Conservation (phyloP, 2,113 vertebrate species). For the Ranitomeya variabilis region DNA sequence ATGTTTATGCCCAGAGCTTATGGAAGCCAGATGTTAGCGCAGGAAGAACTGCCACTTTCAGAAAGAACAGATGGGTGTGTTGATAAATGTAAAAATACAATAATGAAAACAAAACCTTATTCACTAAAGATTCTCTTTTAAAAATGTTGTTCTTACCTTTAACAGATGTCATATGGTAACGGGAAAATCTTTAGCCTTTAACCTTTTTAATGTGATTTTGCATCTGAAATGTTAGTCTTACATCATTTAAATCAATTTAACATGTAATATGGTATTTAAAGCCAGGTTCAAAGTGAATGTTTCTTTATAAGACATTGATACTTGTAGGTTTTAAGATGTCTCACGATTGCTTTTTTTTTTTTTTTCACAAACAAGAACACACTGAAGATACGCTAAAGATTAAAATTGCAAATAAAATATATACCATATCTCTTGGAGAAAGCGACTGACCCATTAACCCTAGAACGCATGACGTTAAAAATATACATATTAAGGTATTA, state of each 20-base stretch:
- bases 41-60: slow-evolving; percentile 17
- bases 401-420: background rate
- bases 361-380: background rate
- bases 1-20: background rate
- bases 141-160: slow-evolving; percentile 14
- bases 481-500: too few relatives aligned
- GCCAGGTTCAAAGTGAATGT: background rate
- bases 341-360: background rate
- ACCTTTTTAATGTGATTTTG: slow-evolving; percentile 28
- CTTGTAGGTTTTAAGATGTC: background rate
- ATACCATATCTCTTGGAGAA: too few relatives aligned
- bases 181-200: background rate
- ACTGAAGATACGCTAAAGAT: background rate
- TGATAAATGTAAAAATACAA: slow-evolving; percentile 18
- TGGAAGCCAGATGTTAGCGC: slow-evolving; percentile 13
- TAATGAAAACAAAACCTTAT: slow-evolving; percentile 14
- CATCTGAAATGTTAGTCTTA: background rate
- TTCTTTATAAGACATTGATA: background rate
- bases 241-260: slow-evolving; percentile 13
- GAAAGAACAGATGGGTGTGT: slow-evolving; percentile 19
- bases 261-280: background rate
- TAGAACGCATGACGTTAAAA: too few relatives aligned
- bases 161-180: slow-evolving; percentile 30
- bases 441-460: too few relatives aligned
- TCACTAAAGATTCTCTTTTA: slow-evolving; percentile 4